Conservation (phyloP, 2,113 vertebrate species). For the Etheostoma spectabile region DNA sequence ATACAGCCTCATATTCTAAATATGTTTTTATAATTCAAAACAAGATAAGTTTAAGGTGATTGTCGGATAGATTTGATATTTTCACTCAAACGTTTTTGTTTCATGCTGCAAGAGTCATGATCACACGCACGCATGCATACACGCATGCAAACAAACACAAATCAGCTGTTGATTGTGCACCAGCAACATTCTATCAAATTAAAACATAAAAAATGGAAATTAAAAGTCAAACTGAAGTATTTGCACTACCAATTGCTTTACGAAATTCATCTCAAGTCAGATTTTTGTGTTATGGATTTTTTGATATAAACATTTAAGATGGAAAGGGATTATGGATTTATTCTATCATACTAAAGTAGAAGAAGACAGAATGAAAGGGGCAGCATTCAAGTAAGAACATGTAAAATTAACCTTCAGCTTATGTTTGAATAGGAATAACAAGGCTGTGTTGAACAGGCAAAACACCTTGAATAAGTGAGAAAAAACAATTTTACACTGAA, state of each 20-base stretch:
- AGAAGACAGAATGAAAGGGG: not conserved
- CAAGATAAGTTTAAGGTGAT: not conserved
- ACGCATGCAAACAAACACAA: not conserved
- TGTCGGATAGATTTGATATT: slow-evolving; percentile 3
- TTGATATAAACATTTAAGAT: not conserved
- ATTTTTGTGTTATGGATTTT: not conserved
- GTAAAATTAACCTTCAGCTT: slow-evolving; percentile 16
- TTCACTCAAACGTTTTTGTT: not conserved
- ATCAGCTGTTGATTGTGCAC: slow-evolving; percentile 26
- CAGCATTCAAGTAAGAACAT: not conserved
- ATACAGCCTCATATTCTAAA: not conserved
- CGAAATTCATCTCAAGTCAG: not conserved
- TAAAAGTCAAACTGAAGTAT: not conserved
- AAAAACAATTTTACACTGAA: slow-evolving; percentile 36
- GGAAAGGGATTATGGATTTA: not conserved
- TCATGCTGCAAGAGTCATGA: slow-evolving; percentile 7
- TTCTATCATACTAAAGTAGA: not conserved
- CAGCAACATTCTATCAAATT: not conserved
- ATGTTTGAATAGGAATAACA: not conserved
- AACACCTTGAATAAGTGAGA: slow-evolving; percentile 19
- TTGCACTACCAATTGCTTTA: not conserved
- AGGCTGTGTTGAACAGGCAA: not conserved
- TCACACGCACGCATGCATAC: not conserved
- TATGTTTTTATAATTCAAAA: not conserved
- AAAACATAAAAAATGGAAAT: not conserved